A percentile compares a stretch with the other conserved stretches of the same genome.
phyloP scores from a whole-genome alignment of 1,140 invertebrate species.

The Hesperophylax magnus region DNA sequence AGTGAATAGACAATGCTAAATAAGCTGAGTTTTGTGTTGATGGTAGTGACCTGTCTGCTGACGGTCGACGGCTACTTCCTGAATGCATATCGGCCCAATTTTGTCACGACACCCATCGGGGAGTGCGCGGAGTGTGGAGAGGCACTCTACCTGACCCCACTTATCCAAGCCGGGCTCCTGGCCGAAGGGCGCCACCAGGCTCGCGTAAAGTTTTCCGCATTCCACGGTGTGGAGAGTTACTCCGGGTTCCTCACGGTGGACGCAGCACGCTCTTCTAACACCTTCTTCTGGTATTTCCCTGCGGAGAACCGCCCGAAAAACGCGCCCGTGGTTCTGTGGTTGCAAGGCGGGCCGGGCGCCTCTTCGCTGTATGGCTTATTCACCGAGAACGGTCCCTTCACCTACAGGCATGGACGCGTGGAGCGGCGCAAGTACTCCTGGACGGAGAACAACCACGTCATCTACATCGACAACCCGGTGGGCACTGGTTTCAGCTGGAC shows the following conservation, averaged over 20 bases:
- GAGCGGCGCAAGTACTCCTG: constrained; percentile 79
- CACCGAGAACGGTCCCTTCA: constrained; percentile 85
- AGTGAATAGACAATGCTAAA: too few species aligned
- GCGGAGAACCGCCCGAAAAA: constrained; percentile 64
- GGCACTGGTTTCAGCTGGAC: constrained; percentile 87
- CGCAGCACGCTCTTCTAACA: constrained; percentile 75
- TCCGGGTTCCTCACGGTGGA: constrained; percentile 83
- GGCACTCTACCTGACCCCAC: constrained; percentile 77
- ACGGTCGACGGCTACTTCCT: background rate
- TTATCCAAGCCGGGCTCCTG: constrained; percentile 72
- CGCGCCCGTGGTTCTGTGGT: constrained; percentile 80
- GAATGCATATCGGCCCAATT: background rate
- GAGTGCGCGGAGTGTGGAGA: constrained; percentile 74
- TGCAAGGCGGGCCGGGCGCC: constrained; percentile 86
- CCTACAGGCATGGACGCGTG: constrained; percentile 73
- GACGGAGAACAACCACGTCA: constrained; percentile 80
- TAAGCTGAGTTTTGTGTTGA: too few species aligned
- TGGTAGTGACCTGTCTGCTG: too few species aligned
- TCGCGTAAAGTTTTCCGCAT: constrained; percentile 60
- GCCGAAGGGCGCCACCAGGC: constrained; percentile 63
- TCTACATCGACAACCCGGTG: constrained; percentile 92
- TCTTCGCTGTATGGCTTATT: constrained; percentile 87
- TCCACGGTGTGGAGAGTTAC: constrained; percentile 67
- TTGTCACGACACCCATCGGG: constrained; percentile 56
- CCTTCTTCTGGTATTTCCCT: constrained; percentile 88